These are phyloP conservation scores for Mesitornis unicolor DNA, from an alignment of 2,113 vertebrate species.

Conservation along the genomic window DNA sequence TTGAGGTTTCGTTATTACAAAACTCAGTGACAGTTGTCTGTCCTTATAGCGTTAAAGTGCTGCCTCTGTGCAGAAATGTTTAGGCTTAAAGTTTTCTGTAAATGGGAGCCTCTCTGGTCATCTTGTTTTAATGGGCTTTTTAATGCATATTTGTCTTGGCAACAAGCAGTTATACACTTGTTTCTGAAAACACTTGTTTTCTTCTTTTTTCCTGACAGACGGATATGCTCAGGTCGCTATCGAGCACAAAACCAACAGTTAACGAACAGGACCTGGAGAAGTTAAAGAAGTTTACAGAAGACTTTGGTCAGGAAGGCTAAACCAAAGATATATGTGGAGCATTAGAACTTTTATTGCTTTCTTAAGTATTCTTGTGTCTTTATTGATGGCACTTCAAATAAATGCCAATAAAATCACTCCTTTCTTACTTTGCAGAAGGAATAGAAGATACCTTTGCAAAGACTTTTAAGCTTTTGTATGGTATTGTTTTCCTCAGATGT, in stretches of 20 bases:
- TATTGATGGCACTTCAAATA: conserved; percentile 55
- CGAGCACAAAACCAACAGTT: conserved; percentile 92
- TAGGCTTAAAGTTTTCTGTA: not conserved
- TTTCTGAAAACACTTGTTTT: not conserved
- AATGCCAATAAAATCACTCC: conserved; percentile 58
- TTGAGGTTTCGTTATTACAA: not conserved
- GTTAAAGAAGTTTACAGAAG: conserved; percentile 96
- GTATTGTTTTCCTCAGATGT: conserved; percentile 62
- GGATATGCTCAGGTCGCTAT: conserved; percentile 88
- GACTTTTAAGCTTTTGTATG: conserved; percentile 51
- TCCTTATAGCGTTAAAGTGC: not conserved
- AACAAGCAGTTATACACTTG: not conserved
- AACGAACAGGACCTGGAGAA: conserved; percentile 95
- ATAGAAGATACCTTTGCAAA: conserved; percentile 39
- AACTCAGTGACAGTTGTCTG: not conserved
- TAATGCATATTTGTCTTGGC: not conserved
- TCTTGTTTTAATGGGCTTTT: not conserved
- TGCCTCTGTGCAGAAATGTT: not conserved
- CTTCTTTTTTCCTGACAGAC: conserved; percentile 62
- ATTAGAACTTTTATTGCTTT: conserved; percentile 9
- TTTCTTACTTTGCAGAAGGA: conserved; percentile 50
- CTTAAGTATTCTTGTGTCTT: conserved; percentile 52
- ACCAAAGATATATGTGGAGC: conserved; percentile 12
- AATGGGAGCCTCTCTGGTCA: not conserved
- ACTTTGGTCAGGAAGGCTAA: conserved; percentile 98